Percentiles rank a stretch among this genome's conserved stretches.
Evolutionary conservation across 2,888 invertebrate species (phyloP).

Genomic region (Helobdella robusta): DNA sequence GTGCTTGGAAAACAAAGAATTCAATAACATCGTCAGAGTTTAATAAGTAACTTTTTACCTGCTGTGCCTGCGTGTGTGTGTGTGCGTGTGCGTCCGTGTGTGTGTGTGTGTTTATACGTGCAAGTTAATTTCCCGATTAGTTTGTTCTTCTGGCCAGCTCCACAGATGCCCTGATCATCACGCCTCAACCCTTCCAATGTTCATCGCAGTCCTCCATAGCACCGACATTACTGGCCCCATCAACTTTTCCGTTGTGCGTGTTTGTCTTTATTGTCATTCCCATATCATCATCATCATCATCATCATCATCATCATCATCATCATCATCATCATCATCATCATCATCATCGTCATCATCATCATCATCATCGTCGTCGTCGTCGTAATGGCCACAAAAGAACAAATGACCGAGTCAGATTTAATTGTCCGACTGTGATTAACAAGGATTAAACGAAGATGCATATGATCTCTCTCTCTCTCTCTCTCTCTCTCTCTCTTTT

Average conservation of each 20-base stretch:
- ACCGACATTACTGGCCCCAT: constrained; percentile 4
- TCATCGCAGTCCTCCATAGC: constrained; percentile 6
- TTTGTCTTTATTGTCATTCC: not conserved
- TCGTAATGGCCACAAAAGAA: not conserved
- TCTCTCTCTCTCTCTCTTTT: constrained; percentile 3
- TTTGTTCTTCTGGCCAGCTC: too few relatives aligned
- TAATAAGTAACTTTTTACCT: too few relatives aligned
- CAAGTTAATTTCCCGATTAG: too few relatives aligned
- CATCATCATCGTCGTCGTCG: constrained; percentile 23
- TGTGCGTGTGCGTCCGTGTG: too few relatives aligned
- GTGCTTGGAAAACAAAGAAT: too few relatives aligned
- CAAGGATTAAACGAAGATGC: too few relatives aligned
- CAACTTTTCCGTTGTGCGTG: not conserved
- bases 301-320: constrained; percentile 23
- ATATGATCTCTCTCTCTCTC: not conserved
- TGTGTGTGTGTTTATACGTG: too few relatives aligned
- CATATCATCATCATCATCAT: constrained; percentile 17
- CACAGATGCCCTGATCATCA: not conserved
- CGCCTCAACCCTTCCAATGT: not conserved
- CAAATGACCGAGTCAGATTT: too few relatives aligned
- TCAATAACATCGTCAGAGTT: too few relatives aligned
- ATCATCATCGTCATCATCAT: constrained; percentile 26
- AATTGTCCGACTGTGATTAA: too few relatives aligned
- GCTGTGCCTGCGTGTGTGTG: too few relatives aligned
- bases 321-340: constrained; percentile 25